Evolutionary conservation across 2,113 vertebrate species (phyloP).

Genomic region (Tragelaphus buxtoni): DNA sequence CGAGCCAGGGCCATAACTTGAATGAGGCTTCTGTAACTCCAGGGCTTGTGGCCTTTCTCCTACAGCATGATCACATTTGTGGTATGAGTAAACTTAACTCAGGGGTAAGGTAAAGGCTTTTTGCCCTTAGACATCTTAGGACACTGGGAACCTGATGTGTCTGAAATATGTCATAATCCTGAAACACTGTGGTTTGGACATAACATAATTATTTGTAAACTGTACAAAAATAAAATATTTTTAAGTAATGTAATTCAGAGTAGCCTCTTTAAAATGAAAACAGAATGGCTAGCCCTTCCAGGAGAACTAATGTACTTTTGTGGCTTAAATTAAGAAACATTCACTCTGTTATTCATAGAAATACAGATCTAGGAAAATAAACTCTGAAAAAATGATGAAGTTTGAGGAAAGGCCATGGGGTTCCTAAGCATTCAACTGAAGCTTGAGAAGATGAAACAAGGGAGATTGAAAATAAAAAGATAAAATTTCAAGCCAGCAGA

Average conservation of each 20-base stretch:
- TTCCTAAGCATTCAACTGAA: neutral
- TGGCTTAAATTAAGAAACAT: constrained; percentile 1
- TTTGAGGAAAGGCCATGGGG: neutral
- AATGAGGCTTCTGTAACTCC: neutral
- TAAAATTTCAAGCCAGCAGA: neutral
- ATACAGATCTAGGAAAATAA: neutral
- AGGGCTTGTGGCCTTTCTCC: neutral
- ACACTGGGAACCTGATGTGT: neutral
- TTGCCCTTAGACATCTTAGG: neutral
- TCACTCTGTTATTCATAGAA: neutral
- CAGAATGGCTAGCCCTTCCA: neutral
- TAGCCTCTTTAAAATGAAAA: neutral
- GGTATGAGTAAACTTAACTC: neutral
- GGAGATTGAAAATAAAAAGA: neutral
- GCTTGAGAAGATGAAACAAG: neutral
- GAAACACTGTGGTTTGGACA: neutral
- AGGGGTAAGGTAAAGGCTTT: neutral
- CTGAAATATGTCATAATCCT: neutral
- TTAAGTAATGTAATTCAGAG: neutral
- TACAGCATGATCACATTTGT: neutral
- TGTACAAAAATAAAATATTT: neutral
- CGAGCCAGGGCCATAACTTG: neutral
- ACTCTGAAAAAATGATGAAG: neutral
- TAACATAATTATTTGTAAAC: neutral
- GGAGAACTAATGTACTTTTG: neutral